Conservation (phyloP, 2,113 vertebrate species). For the Scatophagus argus region DNA sequence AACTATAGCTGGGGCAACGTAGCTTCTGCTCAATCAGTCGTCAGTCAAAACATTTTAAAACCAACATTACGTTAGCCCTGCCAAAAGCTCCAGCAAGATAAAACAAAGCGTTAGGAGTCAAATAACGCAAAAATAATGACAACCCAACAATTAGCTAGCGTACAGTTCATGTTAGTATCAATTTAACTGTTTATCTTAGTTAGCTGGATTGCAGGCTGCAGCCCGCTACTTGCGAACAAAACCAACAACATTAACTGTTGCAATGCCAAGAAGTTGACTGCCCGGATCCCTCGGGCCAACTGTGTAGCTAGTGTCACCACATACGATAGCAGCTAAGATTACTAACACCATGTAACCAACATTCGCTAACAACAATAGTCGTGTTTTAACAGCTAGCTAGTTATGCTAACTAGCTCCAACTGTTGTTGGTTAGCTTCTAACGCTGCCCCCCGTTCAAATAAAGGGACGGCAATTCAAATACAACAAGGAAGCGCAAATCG, state of each 20-base stretch:
- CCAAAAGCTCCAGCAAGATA: background rate
- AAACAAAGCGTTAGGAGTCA: background rate
- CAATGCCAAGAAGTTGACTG: constrained; percentile 53
- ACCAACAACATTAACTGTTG: constrained; percentile 10
- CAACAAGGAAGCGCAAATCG: constrained; percentile 47
- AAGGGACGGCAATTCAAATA: constrained; percentile 34
- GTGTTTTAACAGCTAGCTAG: constrained; percentile 62
- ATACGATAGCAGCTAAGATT: constrained; percentile 3
- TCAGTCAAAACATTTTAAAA: constrained; percentile 48
- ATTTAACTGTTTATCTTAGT: constrained; percentile 36
- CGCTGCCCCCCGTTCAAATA: constrained; percentile 45
- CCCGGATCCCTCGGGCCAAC: constrained; percentile 11
- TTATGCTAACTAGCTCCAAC: constrained; percentile 69
- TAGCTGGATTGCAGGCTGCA: constrained; percentile 32
- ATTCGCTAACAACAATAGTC: constrained; percentile 67
- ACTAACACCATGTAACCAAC: constrained; percentile 17
- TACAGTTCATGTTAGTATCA: background rate
- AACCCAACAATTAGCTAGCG: background rate
- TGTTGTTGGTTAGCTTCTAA: constrained; percentile 64
- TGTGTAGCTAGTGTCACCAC: constrained; percentile 21
- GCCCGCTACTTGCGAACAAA: constrained; percentile 42
- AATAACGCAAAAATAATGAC: background rate
- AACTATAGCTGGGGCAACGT: background rate
- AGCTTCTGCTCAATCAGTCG: background rate
- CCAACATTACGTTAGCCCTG: constrained; percentile 5